Evolutionary conservation across 2,113 vertebrate species (phyloP), one percentile per base, ranked within the genome.

Genomic region (Tapirus terrestris): DNA sequence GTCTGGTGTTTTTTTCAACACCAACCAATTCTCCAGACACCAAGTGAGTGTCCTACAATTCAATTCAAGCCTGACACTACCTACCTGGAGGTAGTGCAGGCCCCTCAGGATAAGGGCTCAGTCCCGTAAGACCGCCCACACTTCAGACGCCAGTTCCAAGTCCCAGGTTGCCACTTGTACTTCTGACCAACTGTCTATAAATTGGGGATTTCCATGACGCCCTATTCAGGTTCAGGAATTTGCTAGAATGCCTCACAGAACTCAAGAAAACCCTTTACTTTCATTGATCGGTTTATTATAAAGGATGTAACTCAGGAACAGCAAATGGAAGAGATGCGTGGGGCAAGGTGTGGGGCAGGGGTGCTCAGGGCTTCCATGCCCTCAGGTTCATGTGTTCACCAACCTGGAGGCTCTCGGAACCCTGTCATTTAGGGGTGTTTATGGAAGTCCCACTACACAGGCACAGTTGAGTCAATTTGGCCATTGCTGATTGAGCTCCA

Each of bases 291-390:
- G 6, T 11, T 39, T 86, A 72, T 39, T 39, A 43, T 36, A 31
- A 76, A 53, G 45, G 60, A 25, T 39, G 0, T 36, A 21, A 36
- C 73, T 51, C 6, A 2, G 43, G 58, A 65, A 14, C 33, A 36
- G 56, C 31, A 31, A 23, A 2, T 1, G 43, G 39, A 31, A 43
- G 33, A 39, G 56, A 12, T 7, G 80, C 16, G 8, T 31, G 2
- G 29, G 31, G 67, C 36, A 2, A 2, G 12, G 33, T 8, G 25
- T 17, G n/a, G 75, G 25, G 8, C 1, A 0, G 11, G 39, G 10
- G 73, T 20, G 43, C 45, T 23, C 29, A 33, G 43, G 10, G 84
- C 39, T 20, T 27, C 86, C 72, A 2, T 0, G 51, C 27, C 51
- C 43, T 36, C 39, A 31, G 53, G 11, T 31, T 73, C 39, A 27